Conservation (phyloP, 2,113 vertebrate genomes). For the Probosciger aterrimus region DNA sequence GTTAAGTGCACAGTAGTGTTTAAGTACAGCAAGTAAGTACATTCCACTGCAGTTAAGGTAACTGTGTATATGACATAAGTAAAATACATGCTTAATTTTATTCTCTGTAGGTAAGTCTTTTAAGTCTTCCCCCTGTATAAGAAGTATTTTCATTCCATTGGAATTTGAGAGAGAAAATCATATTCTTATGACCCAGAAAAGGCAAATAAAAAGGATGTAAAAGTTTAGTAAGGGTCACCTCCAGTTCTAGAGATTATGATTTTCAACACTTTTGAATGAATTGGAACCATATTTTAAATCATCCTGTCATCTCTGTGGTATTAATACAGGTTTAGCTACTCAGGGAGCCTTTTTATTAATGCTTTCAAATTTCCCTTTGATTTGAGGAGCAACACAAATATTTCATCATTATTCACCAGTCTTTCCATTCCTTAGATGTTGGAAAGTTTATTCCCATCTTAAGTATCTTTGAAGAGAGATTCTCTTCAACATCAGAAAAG, state of each 20-base stretch:
- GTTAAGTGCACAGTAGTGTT: not conserved
- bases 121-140: not conserved
- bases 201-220: not conserved
- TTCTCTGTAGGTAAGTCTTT: not conserved
- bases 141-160: not conserved
- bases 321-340: constrained; percentile 47
- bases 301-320: constrained; percentile 36
- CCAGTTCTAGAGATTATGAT: not conserved
- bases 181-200: not conserved
- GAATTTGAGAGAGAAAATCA: not conserved
- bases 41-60: not conserved
- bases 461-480: constrained; percentile 45
- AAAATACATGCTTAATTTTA: not conserved
- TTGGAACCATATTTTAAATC: constrained; percentile 21
- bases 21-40: not conserved
- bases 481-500: not conserved
- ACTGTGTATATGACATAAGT: not conserved
- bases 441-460: constrained; percentile 1
- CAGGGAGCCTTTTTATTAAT: constrained; percentile 46
- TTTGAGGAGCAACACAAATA: constrained; percentile 61
- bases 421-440: constrained; percentile 21
- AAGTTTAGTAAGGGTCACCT: not conserved
- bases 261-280: constrained; percentile 27
- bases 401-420: constrained; percentile 53
- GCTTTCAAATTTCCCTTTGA: constrained; percentile 60